Base-by-base conservation (phyloP, 2,797 vertebrate species). In the Cuniculus paca region DNA sequence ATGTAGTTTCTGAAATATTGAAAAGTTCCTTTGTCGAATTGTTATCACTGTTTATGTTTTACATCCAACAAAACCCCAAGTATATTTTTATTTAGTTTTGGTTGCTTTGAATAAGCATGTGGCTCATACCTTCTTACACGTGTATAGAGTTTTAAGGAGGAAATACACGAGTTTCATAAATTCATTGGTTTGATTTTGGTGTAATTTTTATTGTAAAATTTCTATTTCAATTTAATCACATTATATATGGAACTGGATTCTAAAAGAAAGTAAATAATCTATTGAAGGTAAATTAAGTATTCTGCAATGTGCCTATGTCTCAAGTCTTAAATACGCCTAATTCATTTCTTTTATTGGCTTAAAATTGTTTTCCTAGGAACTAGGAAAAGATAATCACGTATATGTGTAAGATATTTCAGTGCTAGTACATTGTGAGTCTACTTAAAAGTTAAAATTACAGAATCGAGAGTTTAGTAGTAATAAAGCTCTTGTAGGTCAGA, bases 1-100 rank as follows among this genome's bases (percentile, higher is more conserved):
- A 84, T 95, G 26, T 58, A 89, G 65, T 87, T 96, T 88, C 58
- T 94, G 63, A 95, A 95, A 95, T 94, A 82, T 56, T 95, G 77
- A 91, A 95, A 94, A 85, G 28, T 90, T 87, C 19, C 48, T 56
- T 93, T 93, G 80, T 91, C 68, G 95, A 94, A 61, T 84, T 95
- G n/a, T 92, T 94, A n/a, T 60, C 89, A 70, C n/a, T 95, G 2
- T 89, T 95, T 60, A 8, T 1, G 85, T 95, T 92, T 95, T 91
- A 63, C 16, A 94, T 82, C 92, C 45, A 89, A 61, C 28, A 92
- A 61, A 86, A 92, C 10, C 5, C 20, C 34, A 75, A 86, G 45
- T 6, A 10, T 61, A 14, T 92, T 96, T 95, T 88, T 89, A 81
- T 68, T 88, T 84, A 95, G 56, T 2, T 12, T 88, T 60, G 10